Conservation (phyloP, 2,888 invertebrate species). For the Drosophila helvetica region DNA sequence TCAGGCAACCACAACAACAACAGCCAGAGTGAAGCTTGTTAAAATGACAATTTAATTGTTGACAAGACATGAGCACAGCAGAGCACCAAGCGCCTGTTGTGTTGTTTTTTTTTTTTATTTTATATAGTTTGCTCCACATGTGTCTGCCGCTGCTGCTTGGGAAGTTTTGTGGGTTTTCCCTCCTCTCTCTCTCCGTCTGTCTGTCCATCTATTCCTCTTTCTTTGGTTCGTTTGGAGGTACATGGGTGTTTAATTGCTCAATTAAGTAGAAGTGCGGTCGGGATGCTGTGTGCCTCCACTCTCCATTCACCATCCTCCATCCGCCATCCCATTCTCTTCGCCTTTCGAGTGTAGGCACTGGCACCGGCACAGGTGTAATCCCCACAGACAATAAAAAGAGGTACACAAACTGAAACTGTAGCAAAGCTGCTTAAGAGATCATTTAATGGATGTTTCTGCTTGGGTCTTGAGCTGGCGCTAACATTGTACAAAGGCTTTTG, state of each 20-base stretch:
- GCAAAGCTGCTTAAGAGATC: constrained; percentile 69
- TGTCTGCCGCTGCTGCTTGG: constrained; percentile 54
- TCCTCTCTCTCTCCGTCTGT: constrained; percentile 26
- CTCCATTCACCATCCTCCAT: neutral
- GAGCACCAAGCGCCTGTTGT: constrained; percentile 8
- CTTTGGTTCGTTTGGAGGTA: constrained; percentile 53
- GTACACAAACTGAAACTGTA: constrained; percentile 44
- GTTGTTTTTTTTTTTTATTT: neutral
- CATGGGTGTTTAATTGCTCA: constrained; percentile 81
- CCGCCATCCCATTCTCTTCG: neutral
- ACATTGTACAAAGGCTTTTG: constrained; percentile 58
- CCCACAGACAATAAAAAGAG: constrained; percentile 20
- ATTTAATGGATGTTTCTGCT: constrained; percentile 59
- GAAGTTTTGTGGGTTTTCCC: constrained; percentile 62
- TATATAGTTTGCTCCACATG: constrained; percentile 69
- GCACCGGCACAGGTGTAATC: constrained; percentile 71
- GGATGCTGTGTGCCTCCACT: constrained; percentile 55
- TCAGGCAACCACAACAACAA: constrained; percentile 44
- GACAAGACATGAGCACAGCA: constrained; percentile 64
- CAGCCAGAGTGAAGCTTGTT: constrained; percentile 73
- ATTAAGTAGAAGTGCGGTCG: constrained; percentile 76
- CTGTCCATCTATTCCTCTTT: constrained; percentile 40
- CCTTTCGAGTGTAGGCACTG: constrained; percentile 10
- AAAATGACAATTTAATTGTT: constrained; percentile 83
- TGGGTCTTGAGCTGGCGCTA: constrained; percentile 65